Conservation (phyloP, 2,113 vertebrate genomes). For the Forbesichthys agassizii region DNA sequence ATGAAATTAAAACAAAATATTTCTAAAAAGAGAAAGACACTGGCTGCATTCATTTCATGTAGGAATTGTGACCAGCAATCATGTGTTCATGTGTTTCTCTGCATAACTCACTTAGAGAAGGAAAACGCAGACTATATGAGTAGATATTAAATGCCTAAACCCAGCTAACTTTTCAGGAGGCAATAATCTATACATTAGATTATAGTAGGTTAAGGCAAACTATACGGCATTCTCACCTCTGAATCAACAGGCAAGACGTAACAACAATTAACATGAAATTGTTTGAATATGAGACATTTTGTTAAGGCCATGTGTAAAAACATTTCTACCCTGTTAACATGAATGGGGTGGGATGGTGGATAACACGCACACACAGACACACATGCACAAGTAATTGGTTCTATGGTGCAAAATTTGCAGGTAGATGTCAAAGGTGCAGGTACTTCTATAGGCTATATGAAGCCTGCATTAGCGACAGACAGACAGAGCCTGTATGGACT, state of each 20-base stretch:
- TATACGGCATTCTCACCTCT: neutral
- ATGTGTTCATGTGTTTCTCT: constrained; percentile 41
- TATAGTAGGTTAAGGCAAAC: neutral
- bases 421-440: constrained; percentile 56
- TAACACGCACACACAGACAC: constrained; percentile 11
- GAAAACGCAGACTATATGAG: constrained; percentile 14
- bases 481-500: constrained; percentile 14
- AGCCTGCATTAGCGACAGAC: constrained; percentile 26
- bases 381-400: constrained; percentile 58
- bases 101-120: constrained; percentile 42
- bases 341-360: neutral
- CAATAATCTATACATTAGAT: neutral
- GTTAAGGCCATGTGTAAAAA: no score
- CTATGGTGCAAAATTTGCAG: constrained; percentile 57
- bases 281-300: no score
- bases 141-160: neutral
- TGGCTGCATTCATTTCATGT: constrained; percentile 35
- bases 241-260: neutral
- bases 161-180: neutral
- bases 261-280: no score
- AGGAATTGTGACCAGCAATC: constrained; percentile 51
- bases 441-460: constrained; percentile 37
- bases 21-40: no score
- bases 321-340: neutral
- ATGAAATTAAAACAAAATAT: no score